phyloP scores from a whole-genome alignment of 2,888 invertebrate genomes.

The Gasteruption jaculator region DNA sequence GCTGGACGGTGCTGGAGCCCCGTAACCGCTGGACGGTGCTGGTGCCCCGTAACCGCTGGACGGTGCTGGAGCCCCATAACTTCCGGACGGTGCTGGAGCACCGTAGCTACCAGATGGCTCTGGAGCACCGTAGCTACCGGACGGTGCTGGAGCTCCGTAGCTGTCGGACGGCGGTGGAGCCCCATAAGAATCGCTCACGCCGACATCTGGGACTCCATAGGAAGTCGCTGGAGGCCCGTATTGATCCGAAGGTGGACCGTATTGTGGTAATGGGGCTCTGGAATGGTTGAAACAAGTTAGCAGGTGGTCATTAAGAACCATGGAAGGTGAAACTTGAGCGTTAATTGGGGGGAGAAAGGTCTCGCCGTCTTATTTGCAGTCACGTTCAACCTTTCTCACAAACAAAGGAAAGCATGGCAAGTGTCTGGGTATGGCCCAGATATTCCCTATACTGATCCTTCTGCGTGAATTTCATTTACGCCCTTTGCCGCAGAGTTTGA shows the following conservation, averaged over 20 bases:
- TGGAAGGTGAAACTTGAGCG: too few species aligned
- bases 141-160: constrained; percentile 21
- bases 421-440: too few species aligned
- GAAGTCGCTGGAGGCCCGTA: constrained; percentile 33
- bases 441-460: too few species aligned
- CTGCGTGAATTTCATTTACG: too few species aligned
- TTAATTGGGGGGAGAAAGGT: too few species aligned
- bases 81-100: constrained; percentile 11
- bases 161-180: constrained; percentile 20
- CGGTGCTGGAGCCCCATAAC: constrained; percentile 21
- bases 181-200: constrained; percentile 19
- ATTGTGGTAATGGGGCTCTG: constrained; percentile 33
- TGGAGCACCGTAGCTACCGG: constrained; percentile 29
- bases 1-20: constrained; percentile 20
- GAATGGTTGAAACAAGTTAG: constrained; percentile 13
- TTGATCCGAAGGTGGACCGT: constrained; percentile 23
- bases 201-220: constrained; percentile 32
- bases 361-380: too few species aligned
- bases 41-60: constrained; percentile 16
- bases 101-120: constrained; percentile 14
- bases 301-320: too few species aligned
- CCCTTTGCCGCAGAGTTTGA: too few species aligned
- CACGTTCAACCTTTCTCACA: too few species aligned
- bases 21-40: constrained; percentile 15
- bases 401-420: too few species aligned